Conservation (phyloP, 2,888 invertebrate genomes). For the Phrixothrix hirtus region DNA sequence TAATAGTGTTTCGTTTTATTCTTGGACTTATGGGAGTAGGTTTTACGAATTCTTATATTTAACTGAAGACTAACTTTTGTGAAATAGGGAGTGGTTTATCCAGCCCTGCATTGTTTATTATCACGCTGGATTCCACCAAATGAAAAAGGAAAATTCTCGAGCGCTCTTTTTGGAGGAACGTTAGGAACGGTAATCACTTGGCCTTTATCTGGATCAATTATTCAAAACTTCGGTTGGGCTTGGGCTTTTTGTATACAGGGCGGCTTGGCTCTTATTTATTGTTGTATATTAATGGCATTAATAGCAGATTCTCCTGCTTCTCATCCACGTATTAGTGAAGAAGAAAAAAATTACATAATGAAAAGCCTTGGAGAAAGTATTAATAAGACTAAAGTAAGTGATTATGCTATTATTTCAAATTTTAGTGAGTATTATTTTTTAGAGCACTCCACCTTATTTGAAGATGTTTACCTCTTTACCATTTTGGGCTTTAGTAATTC, state of each 20-base stretch:
- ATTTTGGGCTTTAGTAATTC: constrained; percentile 66
- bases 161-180: constrained; percentile 58
- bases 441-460: constrained; percentile 68
- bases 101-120: constrained; percentile 50
- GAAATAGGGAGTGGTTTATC: constrained; percentile 51
- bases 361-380: constrained; percentile 64
- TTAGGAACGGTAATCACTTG: constrained; percentile 59
- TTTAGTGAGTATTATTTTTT: no score
- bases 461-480: constrained; percentile 67
- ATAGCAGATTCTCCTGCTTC: constrained; percentile 60
- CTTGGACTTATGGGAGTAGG: constrained; percentile 67
- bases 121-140: constrained; percentile 58
- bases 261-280: constrained; percentile 46
- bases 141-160: constrained; percentile 58
- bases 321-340: constrained; percentile 60
- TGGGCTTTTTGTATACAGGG: constrained; percentile 52
- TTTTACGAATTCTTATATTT: background rate
- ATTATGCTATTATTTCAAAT: no score
- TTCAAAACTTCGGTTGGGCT: constrained; percentile 50
- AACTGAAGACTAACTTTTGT: constrained; percentile 6
- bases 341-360: constrained; percentile 59
- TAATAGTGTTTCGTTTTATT: constrained; percentile 63
- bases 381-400: constrained; percentile 46
- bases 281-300: constrained; percentile 57
- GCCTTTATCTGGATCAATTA: constrained; percentile 55